Base-by-base conservation (phyloP, 2,113 vertebrate genomes). In the Blennius ocellaris region DNA sequence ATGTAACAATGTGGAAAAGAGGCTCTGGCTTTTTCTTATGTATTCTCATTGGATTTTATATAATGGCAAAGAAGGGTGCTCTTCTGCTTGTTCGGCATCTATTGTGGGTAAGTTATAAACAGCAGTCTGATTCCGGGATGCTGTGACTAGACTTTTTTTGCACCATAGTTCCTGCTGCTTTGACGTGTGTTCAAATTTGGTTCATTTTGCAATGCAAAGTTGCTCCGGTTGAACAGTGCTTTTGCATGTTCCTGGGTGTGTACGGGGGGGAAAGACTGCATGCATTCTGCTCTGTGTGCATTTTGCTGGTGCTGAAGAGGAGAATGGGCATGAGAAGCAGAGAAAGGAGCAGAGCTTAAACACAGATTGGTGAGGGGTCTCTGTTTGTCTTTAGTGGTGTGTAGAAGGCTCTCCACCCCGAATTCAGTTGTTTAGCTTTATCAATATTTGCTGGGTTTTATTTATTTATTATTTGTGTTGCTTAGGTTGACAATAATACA, bases 101-200 rank as follows among this genome's bases (percentile, higher is more conserved):
- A 83, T 57, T 7, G 65, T 87, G 91, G 94, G 96, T 96, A 94
- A 95, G 94, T 92, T 80, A 61, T 49, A 36, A 30, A 55, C 15
- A 68, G 4, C 3, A 11, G 6, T 76, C 52, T 60, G 11, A 60
- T 79, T 16, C 11, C 67, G 17, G 51, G 39, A 11, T 53, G 11
- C 59, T 65, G 43, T 67, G 48, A 54, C 30, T n/a, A 89, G 86
- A 92, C 92, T 85, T 92, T 47, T 71, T 49, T 50, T 40, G 36
- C 38, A 40, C 51, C 43, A 7, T 56, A n/a, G 37, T 55, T n/a
- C 15, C 37, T 70, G 38, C 54, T 72, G 52, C 17, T n/a, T 41
- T 69, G 38, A 6, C 61, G 30, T 39, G n/a, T 40, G 2, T 14
- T 69, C 17, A 67, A 4, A 74, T 83, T 86, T 83, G 77, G 6